phyloP scores from a whole-genome alignment of 2,797 vertebrate genomes.

The Ctenosaura bakeri region DNA sequence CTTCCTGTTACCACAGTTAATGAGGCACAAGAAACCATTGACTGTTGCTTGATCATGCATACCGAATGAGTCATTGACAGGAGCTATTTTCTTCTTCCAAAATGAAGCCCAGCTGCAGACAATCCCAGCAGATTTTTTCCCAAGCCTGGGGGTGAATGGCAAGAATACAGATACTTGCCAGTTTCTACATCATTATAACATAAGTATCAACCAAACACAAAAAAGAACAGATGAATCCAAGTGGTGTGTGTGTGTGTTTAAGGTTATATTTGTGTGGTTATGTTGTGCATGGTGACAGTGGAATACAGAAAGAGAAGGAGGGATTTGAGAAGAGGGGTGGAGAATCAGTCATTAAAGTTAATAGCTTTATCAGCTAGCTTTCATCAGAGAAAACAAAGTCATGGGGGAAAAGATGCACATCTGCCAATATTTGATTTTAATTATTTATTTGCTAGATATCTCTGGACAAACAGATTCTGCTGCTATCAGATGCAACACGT shows the following conservation, averaged over 20 bases:
- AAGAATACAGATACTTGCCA: conserved; percentile 74
- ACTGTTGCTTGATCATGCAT: conserved; percentile 87
- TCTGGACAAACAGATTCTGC: conserved; percentile 76
- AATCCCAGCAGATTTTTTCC: conserved; percentile 77
- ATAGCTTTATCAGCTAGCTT: conserved; percentile 52
- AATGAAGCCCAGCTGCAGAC: conserved; percentile 78
- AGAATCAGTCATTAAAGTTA: conserved; percentile 50
- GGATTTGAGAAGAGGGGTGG: neutral
- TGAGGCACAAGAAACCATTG: conserved; percentile 87
- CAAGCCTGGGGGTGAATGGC: conserved; percentile 54
- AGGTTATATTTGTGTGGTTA: conserved; percentile 34
- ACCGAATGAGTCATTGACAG: conserved; percentile 80
- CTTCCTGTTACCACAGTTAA: conserved; percentile 87
- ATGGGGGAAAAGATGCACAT: conserved; percentile 59
- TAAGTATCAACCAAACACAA: conserved; percentile 43
- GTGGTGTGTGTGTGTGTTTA: conserved; percentile 52
- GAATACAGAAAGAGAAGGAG: conserved; percentile 31
- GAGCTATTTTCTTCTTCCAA: conserved; percentile 74
- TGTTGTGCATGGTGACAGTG: no score
- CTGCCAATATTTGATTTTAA: conserved; percentile 74
- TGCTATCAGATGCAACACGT: conserved; percentile 70
- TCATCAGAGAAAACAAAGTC: conserved; percentile 54
- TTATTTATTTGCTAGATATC: conserved; percentile 77
- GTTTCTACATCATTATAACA: conserved; percentile 50
- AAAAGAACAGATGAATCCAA: conserved; percentile 66